These are phyloP conservation scores for Probosciger aterrimus DNA, from an alignment of 2,113 vertebrate genomes.

Conservation along the genomic window DNA sequence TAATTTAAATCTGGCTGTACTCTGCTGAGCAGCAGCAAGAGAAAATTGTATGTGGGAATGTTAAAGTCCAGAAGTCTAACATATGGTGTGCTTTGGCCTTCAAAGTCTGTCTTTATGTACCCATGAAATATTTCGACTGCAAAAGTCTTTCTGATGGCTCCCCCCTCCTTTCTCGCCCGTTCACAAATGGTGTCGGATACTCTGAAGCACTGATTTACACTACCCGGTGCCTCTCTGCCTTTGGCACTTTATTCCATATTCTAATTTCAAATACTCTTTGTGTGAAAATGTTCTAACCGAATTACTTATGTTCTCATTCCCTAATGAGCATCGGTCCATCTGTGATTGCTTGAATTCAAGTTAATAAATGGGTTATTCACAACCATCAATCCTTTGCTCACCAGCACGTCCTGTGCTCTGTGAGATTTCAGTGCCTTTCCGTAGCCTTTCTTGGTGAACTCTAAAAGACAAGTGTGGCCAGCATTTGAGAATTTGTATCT, in stretches of 20 bases:
- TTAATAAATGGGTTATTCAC: slow-evolving; percentile 26
- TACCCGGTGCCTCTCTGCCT: not conserved
- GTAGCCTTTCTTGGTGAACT: not conserved
- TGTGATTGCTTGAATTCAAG: slow-evolving; percentile 8
- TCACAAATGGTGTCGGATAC: not conserved
- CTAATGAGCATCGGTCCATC: slow-evolving; percentile 48
- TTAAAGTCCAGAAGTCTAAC: slow-evolving; percentile 31
- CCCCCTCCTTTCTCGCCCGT: not conserved
- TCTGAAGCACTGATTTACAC: not conserved
- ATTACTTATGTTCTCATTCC: not conserved
- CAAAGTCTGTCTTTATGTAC: not conserved
- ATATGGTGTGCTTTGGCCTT: slow-evolving; percentile 43
- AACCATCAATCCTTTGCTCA: not conserved
- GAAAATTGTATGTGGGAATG: not conserved
- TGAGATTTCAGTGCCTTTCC: not conserved
- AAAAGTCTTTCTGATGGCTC: not conserved
- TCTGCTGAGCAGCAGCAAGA: not conserved
- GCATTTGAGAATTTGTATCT: not conserved
- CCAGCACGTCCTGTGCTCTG: not conserved
- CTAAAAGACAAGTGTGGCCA: not conserved
- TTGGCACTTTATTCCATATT: not conserved
- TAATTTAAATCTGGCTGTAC: slow-evolving; percentile 55
- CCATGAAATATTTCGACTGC: slow-evolving; percentile 2
- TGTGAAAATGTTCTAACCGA: slow-evolving; percentile 16
- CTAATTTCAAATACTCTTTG: not conserved